Evolutionary conservation across 35 echinoderm and acorn worm species (phyloP), one percentile per base, ranked within the genome.

Genomic region (Nesometra sesokonis): DNA sequence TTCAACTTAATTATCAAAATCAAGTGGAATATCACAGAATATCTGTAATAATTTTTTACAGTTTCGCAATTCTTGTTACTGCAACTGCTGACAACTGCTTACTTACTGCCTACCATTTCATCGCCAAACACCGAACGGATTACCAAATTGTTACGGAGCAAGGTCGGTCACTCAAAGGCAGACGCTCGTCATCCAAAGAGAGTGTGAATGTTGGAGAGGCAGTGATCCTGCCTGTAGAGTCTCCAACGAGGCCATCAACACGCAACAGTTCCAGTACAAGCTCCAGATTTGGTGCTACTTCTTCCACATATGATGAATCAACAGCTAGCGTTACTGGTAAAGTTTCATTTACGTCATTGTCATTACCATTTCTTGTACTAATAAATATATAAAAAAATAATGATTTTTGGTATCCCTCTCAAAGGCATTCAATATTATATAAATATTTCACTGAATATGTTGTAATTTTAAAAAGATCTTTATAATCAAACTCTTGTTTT

Each of bases 121-220:
- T 97, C 21, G 95, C 95, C 34, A 90, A 97, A 80, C 95, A 97
- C 37, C 95, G 95, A 27, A 93, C 92, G 23, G 95, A 97, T 84
- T 93, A 86, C 92, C 95, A 97, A 82, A 97, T 97, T 23, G 95
- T 97, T 0, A 97, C 95, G 37, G 95, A 97, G 87, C 95, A 97
- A 57, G 95, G 89, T 0, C 86, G 90, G 31, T 91, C 86, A 30
- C 47, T 97, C 0, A 86, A 82, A 81, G 86, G 91, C 36, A 91
- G 90, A 35, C 90, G 88, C 31, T 86, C 91, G 31, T 46, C 83
- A 19, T 91, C 89, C 30, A 91, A 93, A 37, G 92, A 93, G 11
- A 93, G 86, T 80, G 31, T 84, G 36, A 84, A 92, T 30, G 86
- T 93, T 30, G 95, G 95, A 5, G 95, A 97, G 77, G 95, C 95